A percentile compares a stretch with the other conserved stretches of the same genome.
phyloP scores from a whole-genome alignment of 2,113 vertebrate genomes.

The Hirundichthys speculiger region DNA sequence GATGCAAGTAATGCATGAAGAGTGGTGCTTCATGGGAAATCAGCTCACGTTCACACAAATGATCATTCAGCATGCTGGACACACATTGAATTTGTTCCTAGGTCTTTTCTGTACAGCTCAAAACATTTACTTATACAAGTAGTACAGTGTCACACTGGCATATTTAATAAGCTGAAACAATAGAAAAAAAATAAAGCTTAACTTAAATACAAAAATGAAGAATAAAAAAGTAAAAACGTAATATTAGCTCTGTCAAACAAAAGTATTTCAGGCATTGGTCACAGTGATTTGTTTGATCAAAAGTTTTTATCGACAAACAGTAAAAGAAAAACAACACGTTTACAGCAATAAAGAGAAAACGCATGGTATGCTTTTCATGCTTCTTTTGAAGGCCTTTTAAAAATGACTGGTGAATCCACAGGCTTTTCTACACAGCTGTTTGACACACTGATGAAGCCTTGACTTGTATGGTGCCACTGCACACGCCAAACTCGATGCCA shows the following conservation, averaged over 20 bases:
- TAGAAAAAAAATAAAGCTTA: slow-evolving; percentile 61
- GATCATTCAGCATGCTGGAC: slow-evolving; percentile 83
- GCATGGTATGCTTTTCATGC: slow-evolving; percentile 54
- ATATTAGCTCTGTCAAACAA: slow-evolving; percentile 62
- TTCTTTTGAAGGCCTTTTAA: slow-evolving; percentile 52
- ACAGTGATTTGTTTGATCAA: slow-evolving; percentile 82
- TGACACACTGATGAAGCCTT: slow-evolving; percentile 51
- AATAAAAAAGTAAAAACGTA: slow-evolving; percentile 71
- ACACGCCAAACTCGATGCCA: neutral
- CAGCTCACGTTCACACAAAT: slow-evolving; percentile 76
- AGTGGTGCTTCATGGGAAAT: slow-evolving; percentile 70
- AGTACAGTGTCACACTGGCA: slow-evolving; percentile 77
- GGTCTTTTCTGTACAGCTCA: slow-evolving; percentile 76
- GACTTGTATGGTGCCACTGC: slow-evolving; percentile 27
- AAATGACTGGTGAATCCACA: slow-evolving; percentile 43
- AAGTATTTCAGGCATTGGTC: slow-evolving; percentile 77
- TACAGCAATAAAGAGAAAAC: slow-evolving; percentile 59
- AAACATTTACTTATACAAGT: slow-evolving; percentile 79
- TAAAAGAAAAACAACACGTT: slow-evolving; percentile 62
- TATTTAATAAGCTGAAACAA: slow-evolving; percentile 66
- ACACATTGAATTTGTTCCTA: slow-evolving; percentile 72
- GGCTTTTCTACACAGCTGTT: slow-evolving; percentile 48
- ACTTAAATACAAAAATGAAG: slow-evolving; percentile 67
- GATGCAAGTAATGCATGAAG: slow-evolving; percentile 74
- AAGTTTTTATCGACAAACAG: slow-evolving; percentile 67